A percentile compares a stretch with the other conserved stretches of the same genome.
These are phyloP conservation scores for Orussus abietinus DNA, from an alignment of 1,140 invertebrate species.

Conservation along the genomic window DNA sequence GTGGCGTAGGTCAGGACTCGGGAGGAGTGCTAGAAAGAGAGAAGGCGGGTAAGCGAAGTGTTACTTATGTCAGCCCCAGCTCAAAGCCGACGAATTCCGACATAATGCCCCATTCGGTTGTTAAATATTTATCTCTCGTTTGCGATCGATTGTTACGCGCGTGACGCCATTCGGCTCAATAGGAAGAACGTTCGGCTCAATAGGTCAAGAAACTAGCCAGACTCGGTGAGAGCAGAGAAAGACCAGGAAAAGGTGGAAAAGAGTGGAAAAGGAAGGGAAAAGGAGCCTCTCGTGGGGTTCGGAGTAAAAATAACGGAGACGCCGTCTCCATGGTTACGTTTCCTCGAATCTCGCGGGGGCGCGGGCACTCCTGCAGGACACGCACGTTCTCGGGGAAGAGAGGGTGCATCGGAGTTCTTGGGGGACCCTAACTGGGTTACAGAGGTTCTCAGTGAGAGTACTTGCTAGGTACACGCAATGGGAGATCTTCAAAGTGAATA, in stretches of 20 bases:
- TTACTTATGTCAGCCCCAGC: too few relatives aligned
- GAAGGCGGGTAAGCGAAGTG: background rate
- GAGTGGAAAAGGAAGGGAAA: too few relatives aligned
- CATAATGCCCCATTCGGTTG: constrained; percentile 7
- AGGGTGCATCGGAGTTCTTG: constrained; percentile 24
- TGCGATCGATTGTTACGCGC: constrained; percentile 9
- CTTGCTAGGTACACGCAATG: too few relatives aligned
- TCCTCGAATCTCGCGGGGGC: constrained; percentile 28
- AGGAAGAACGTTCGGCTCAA: too few relatives aligned
- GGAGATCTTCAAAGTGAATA: too few relatives aligned
- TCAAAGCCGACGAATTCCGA: constrained; percentile 8
- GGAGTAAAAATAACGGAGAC: background rate
- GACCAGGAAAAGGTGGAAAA: too few relatives aligned
- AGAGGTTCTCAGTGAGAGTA: constrained; percentile 35
- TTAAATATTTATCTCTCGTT: constrained; percentile 17
- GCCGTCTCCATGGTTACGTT: constrained; percentile 24
- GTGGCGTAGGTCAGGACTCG: too few relatives aligned
- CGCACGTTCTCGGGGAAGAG: constrained; percentile 22
- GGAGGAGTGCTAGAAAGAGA: too few relatives aligned
- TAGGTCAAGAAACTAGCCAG: too few relatives aligned
- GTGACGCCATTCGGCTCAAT: too few relatives aligned
- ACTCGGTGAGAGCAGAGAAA: too few relatives aligned
- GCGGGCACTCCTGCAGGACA: constrained; percentile 25
- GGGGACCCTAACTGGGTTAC: constrained; percentile 37
- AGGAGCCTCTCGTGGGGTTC: too few relatives aligned